A percentile compares a stretch with the other conserved stretches of the same genome.
These are phyloP conservation scores for Anguilla obscura DNA, from an alignment of 2,797 vertebrate genomes.

Conservation along the genomic window DNA sequence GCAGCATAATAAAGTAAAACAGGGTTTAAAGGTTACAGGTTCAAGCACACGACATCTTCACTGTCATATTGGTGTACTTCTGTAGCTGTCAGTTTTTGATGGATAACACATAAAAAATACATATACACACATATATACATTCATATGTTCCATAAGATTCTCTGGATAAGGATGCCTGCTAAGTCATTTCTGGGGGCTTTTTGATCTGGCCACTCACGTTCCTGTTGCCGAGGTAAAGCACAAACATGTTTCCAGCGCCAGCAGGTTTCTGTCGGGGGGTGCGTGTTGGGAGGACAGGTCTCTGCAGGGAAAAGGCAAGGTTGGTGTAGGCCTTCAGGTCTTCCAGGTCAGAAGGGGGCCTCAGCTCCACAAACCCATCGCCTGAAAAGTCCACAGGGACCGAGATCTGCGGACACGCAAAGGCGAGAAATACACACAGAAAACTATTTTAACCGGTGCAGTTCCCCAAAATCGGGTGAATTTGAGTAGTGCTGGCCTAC, in stretches of 20 bases:
- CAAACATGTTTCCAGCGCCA: conserved; percentile 67
- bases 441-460: conserved; percentile 31
- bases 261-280: conserved; percentile 35
- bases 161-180: too few species aligned
- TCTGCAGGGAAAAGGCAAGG: conserved; percentile 80
- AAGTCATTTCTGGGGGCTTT: neutral
- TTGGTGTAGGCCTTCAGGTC: conserved; percentile 83
- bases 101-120: too few species aligned
- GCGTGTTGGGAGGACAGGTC: conserved; percentile 44
- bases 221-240: conserved; percentile 84
- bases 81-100: neutral
- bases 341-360: conserved; percentile 73
- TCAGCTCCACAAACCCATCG: conserved; percentile 80
- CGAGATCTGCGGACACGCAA: conserved; percentile 66
- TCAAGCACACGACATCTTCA: neutral
- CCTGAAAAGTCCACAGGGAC: conserved; percentile 83
- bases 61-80: neutral
- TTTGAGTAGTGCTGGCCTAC: conserved; percentile 81
- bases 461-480: conserved; percentile 76
- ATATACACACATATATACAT: neutral
- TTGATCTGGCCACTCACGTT: conserved; percentile 67
- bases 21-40: neutral
- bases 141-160: neutral
- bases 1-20: neutral
- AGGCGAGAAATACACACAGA: neutral